Conservation (phyloP, 2,888 invertebrate species). For the Cephus sareptanus region DNA sequence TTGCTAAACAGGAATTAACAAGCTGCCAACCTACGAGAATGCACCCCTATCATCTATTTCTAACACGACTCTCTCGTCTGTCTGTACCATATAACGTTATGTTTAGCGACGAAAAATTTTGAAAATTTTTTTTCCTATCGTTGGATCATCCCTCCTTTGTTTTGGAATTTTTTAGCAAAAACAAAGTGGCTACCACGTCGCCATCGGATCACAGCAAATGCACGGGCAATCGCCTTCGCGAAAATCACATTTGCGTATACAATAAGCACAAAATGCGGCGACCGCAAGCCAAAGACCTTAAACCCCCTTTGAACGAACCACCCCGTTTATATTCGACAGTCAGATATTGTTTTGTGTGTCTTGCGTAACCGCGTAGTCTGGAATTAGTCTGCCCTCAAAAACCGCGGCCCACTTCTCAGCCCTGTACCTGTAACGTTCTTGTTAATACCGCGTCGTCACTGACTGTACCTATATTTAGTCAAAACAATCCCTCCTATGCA, state of each 20-base stretch:
- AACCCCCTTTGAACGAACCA: constrained; percentile 16
- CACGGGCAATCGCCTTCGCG: constrained; percentile 1
- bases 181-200: neutral
- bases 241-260: neutral
- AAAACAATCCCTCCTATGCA: neutral
- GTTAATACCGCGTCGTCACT: neutral
- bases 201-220: neutral
- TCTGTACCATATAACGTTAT: neutral
- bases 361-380: constrained; percentile 50
- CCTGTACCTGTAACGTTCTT: neutral
- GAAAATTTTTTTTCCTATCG: neutral
- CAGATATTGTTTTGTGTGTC: constrained; percentile 57
- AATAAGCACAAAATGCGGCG: neutral
- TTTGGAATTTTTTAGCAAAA: neutral
- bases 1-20: constrained; percentile 29
- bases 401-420: constrained; percentile 33
- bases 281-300: constrained; percentile 24
- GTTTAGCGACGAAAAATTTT: neutral
- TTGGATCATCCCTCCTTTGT: too few relatives aligned
- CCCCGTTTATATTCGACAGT: constrained; percentile 39
- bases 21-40: neutral
- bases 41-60: neutral
- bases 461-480: neutral
- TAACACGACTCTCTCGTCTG: neutral
- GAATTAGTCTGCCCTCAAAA: constrained; percentile 54